Conservation (phyloP, 1,140 invertebrate genomes). For the Centruroides sculpturatus region DNA sequence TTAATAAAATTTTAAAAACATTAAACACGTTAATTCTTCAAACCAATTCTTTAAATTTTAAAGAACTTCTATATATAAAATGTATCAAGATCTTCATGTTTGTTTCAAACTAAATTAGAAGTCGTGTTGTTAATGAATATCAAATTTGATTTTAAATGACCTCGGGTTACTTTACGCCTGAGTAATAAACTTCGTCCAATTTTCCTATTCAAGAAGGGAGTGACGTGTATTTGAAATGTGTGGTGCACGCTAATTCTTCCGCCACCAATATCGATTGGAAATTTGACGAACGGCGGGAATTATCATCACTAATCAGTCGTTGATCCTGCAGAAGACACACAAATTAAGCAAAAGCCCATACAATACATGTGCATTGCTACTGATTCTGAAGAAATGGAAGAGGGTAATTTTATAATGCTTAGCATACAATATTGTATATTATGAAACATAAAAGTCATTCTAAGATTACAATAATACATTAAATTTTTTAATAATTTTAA, state of each 20-base stretch:
- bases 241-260: constrained; percentile 15
- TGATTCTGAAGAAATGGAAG: constrained; percentile 4
- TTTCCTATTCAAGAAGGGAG: constrained; percentile 59
- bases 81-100: too few relatives aligned
- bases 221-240: constrained; percentile 59
- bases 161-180: constrained; percentile 2
- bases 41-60: too few relatives aligned
- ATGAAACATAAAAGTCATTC: too few relatives aligned
- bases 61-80: too few relatives aligned
- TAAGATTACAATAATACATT: too few relatives aligned
- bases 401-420: constrained; percentile 7
- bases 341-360: constrained; percentile 7
- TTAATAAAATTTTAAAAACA: too few relatives aligned
- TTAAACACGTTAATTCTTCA: too few relatives aligned
- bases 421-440: constrained; percentile 37
- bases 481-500: too few relatives aligned
- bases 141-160: neutral
- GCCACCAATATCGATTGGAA: constrained; percentile 15
- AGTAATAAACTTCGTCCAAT: neutral
- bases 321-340: constrained; percentile 3
- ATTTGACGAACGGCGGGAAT: constrained; percentile 6
- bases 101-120: too few relatives aligned
- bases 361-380: constrained; percentile 6
- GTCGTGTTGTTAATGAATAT: too few relatives aligned
- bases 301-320: constrained; percentile 1